These are phyloP conservation scores for Temnothorax rugatulus DNA, from an alignment of 2,888 invertebrate genomes.

Conservation along the genomic window DNA sequence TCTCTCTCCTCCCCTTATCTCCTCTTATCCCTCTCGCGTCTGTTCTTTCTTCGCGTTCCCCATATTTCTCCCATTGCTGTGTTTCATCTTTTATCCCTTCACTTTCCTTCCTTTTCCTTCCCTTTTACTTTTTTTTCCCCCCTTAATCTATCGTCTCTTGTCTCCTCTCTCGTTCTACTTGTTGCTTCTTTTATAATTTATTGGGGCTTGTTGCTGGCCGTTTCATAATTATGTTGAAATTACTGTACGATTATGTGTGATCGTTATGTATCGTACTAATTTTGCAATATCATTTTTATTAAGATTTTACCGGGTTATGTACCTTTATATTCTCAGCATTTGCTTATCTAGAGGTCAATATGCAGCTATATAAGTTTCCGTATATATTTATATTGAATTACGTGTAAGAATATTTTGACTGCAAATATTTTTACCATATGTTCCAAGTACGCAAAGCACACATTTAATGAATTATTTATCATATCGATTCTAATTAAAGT, in stretches of 20 bases:
- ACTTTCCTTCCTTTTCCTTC: not conserved
- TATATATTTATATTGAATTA: not conserved
- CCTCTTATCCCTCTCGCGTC: not conserved
- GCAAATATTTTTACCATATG: not conserved
- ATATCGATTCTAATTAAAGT: not conserved
- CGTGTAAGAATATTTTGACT: not conserved
- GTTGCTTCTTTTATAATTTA: slow-evolving; percentile 22
- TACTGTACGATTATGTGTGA: not conserved
- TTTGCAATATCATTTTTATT: slow-evolving; percentile 5
- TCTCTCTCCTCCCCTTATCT: not conserved
- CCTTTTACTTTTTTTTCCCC: not conserved
- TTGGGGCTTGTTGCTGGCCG: not conserved
- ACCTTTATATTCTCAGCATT: not conserved
- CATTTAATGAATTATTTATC: not conserved
- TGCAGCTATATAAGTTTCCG: not conserved
- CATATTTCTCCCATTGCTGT: not conserved
- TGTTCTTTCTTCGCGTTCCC: not conserved
- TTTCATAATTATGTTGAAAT: not conserved
- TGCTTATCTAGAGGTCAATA: not conserved
- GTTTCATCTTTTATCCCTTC: not conserved
- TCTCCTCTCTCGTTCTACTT: not conserved
- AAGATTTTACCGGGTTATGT: not conserved
- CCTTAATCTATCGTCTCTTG: not conserved
- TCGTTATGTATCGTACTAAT: not conserved
- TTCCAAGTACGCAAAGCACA: not conserved